phyloP scores from a whole-genome alignment of 2,888 invertebrate genomes.

The Periphyllus acericola region DNA sequence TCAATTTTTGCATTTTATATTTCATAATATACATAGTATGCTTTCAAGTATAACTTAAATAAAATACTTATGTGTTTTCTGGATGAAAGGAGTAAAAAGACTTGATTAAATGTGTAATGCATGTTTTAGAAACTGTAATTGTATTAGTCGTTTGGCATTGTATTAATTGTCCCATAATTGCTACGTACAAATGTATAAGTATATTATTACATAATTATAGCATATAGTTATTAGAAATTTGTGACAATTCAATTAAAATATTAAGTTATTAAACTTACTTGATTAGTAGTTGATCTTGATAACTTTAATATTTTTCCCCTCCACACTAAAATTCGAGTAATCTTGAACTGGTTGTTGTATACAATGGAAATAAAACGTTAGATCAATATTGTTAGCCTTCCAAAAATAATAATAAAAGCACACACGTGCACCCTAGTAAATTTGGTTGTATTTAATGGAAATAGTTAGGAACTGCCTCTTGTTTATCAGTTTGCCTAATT shows the following conservation, averaged over 20 bases:
- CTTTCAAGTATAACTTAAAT: too few species aligned
- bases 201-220: too few species aligned
- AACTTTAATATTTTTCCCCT: too few species aligned
- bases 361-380: too few species aligned
- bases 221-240: too few species aligned
- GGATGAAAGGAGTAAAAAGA: neutral
- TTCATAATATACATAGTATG: neutral
- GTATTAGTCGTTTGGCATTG: neutral
- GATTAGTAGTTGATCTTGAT: neutral
- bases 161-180: neutral
- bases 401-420: too few species aligned
- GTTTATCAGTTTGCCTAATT: too few species aligned
- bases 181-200: neutral
- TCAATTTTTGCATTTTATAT: neutral
- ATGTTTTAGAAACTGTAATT: neutral
- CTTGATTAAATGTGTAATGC: neutral
- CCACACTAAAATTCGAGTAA: too few species aligned
- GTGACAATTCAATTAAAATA: neutral
- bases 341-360: too few species aligned
- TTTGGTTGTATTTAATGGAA: constrained; percentile 34
- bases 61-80: too few species aligned
- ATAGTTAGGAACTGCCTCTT: constrained; percentile 9
- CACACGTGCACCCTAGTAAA: neutral
- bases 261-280: too few species aligned
- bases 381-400: too few species aligned